phyloP scores from a whole-genome alignment of 2,113 vertebrate genomes.

The Rattus rattus region DNA sequence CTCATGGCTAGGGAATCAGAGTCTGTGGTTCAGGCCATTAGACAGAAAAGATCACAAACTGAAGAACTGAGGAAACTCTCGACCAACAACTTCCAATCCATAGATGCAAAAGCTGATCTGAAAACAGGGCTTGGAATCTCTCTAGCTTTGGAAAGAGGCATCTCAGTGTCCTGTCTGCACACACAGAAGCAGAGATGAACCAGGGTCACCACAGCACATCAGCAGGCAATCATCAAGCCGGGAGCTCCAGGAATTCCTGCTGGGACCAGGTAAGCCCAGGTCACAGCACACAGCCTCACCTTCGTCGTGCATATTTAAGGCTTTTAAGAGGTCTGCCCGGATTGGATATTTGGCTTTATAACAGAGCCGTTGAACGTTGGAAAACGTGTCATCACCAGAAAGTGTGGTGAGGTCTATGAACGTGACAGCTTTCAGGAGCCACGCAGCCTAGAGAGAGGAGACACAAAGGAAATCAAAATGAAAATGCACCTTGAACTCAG shows the following conservation, averaged over 20 bases:
- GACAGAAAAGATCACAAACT: slow-evolving; percentile 33
- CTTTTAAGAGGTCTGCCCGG: slow-evolving; percentile 90
- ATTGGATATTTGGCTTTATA: slow-evolving; percentile 95
- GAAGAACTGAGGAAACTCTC: slow-evolving; percentile 58
- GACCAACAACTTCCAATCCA: slow-evolving; percentile 23
- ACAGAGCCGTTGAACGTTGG: slow-evolving; percentile 94
- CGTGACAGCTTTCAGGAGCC: slow-evolving; percentile 95
- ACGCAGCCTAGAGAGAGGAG: slow-evolving; percentile 89
- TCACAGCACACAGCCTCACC: slow-evolving; percentile 83
- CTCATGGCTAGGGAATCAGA: slow-evolving; percentile 55
- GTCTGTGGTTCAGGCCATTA: slow-evolving; percentile 55
- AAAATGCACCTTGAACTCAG: neutral
- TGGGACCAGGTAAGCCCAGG: neutral
- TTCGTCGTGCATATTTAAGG: slow-evolving; percentile 92
- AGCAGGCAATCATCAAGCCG: neutral
- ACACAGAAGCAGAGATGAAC: neutral
- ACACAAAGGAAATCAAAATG: slow-evolving; percentile 1
- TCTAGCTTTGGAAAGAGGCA: slow-evolving; percentile 23
- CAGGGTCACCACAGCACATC: neutral
- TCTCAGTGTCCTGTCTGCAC: slow-evolving; percentile 2
- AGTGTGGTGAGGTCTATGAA: slow-evolving; percentile 97
- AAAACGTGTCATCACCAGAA: slow-evolving; percentile 94
- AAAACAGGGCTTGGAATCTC: slow-evolving; percentile 50
- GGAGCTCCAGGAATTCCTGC: neutral
- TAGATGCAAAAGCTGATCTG: slow-evolving; percentile 30